Evolutionary conservation across 1,140 invertebrate genomes (phyloP), one percentile per base, ranked within the genome.

Genomic region (Heliconius nattereri): DNA sequence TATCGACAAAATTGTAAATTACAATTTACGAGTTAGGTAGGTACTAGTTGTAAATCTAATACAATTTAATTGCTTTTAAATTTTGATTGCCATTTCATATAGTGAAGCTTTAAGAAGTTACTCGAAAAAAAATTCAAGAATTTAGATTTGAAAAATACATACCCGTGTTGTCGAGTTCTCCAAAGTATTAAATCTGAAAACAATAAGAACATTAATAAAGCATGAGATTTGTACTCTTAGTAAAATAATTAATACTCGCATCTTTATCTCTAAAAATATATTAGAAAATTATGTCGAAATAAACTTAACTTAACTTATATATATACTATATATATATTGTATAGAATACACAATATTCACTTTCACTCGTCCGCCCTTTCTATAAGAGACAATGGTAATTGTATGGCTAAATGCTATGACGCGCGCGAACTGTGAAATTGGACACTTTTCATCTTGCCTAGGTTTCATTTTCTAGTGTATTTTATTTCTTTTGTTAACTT

Each of bases 361-460:
- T 91, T 91, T 91, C 87, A 83, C 84, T 83, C 81, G 81, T 76
- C 76, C 84, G 86, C 88, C 89, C 88, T 85, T 89, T 88, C 85
- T 84, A 84, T 77, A 83, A 84, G 85, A 91, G 89, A 91, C 89
- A 91, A 91, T 91, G 80, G 89, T 88, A 87, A 91, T 89, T 87
- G 84, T 89, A 83, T 77, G 73, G 83, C 80, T 86, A 86, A 87
- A 89, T 87, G 83, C 85, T 85, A 87, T 83, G 87, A 82, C 71
- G 82, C 83, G n/a, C 84, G 16, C 32, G 71, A 20, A 70, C 73
- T 81, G 82, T 66, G 72, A 77, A 82, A 83, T 84, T 66, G 60
- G 81, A 37, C 81, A 71, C 71, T 83, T 76, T 76, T 81, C 54
- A 75, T 82, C 66, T 66, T 78, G 78, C 79, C 82, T 81, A 66